Conservation (phyloP, 1,140 invertebrate species). For the Bactericera cockerelli region DNA sequence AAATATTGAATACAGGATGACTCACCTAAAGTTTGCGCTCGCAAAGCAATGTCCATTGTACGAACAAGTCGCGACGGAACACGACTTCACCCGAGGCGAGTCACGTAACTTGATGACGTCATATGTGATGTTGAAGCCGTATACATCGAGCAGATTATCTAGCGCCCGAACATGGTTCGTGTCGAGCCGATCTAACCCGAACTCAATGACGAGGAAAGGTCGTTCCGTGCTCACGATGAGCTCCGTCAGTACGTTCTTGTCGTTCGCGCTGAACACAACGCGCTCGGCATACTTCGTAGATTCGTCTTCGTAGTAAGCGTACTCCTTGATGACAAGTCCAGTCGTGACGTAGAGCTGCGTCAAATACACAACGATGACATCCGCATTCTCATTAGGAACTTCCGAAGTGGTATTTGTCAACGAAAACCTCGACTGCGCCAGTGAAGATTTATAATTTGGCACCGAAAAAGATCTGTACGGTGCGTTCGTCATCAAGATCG, state of each 20-base stretch:
- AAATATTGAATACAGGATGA: too few species aligned
- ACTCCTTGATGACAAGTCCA: slow-evolving; percentile 65
- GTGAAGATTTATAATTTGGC: too few species aligned
- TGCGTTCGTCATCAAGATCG: background rate
- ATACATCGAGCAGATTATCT: slow-evolving; percentile 63
- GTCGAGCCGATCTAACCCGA: slow-evolving; percentile 51
- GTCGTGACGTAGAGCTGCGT: slow-evolving; percentile 72
- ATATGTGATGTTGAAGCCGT: slow-evolving; percentile 85
- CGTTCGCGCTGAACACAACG: slow-evolving; percentile 16
- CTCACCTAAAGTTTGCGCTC: slow-evolving; percentile 48
- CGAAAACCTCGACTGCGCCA: too few species aligned
- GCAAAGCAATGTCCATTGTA: slow-evolving; percentile 69
- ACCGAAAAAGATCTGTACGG: too few species aligned
- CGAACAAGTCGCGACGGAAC: slow-evolving; percentile 61
- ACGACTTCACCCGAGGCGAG: slow-evolving; percentile 36
- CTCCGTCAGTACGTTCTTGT: slow-evolving; percentile 46
- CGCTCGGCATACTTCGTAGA: background rate
- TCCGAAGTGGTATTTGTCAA: background rate
- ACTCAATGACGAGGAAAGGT: slow-evolving; percentile 60
- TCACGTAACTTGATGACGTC: slow-evolving; percentile 41
- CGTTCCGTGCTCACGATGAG: slow-evolving; percentile 51
- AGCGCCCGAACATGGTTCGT: slow-evolving; percentile 69
- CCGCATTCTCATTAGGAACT: background rate
- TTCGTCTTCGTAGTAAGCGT: slow-evolving; percentile 28
- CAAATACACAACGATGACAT: slow-evolving; percentile 58